Evolutionary conservation across 2,888 invertebrate genomes (phyloP), one percentile per base, ranked within the genome.

Genomic region (Brachynemurus nebulosus): DNA sequence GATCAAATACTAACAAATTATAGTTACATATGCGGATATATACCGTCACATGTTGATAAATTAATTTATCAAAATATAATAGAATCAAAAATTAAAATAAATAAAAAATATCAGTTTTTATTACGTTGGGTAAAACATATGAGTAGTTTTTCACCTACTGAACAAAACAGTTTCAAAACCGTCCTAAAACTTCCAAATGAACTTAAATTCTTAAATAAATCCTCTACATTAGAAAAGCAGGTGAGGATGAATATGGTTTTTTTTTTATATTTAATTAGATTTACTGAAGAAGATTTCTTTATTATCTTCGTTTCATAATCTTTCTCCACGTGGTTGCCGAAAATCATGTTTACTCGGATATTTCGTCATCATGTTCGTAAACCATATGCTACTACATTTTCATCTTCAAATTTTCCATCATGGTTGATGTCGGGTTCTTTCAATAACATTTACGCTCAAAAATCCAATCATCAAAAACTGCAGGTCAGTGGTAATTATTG

Each of bases 91-190:
- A 41, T 60, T 45, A 53, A 60, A 52, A 61, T 65, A 54, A 59
- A 68, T 47, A 53, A 59, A 42, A 63, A 62, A 50, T 71, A 66
- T 58, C 59, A 59, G 44, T 59, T 73, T 57, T 57, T 78, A 51
- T 66, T 63, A 56, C 68, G 77, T 61, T 78, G 78, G 78, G 71
- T 68, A 61, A 59, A 65, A 60, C 74, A 77, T 63, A 71, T 78
- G 62, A 60, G 66, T 62, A 76, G 74, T 64, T 78, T 71, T 62
- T 66, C 64, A 57, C 60, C 61, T 50, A 58, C 59, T 47, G 74
- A 77, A 57, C 64, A 65, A 56, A 36, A 49, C 55, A 59, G 49
- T 72, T 75, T 54, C 62, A 25, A 17, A 18, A 36, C 17, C 19
- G 12, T 12, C 11, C 18, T 19, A 17, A 18, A 7, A n/a, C n/a